Evolutionary conservation across 2,797 vertebrate species (phyloP).

Genomic region (Euthynnus affinis): DNA sequence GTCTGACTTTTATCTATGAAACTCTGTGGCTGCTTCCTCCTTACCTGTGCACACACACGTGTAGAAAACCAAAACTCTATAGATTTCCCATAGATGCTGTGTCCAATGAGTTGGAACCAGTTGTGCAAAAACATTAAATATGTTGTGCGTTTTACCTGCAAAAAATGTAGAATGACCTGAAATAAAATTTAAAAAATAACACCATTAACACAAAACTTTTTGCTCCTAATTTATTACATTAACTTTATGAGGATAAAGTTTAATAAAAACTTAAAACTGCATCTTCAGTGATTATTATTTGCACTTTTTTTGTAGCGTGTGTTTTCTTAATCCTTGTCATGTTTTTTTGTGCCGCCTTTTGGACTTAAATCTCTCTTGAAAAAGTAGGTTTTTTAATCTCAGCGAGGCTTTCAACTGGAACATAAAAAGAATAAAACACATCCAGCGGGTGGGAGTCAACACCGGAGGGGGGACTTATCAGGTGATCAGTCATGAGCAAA

Average conservation of each 20-base stretch:
- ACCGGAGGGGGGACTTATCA: slow-evolving; percentile 19
- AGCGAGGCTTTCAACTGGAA: not conserved
- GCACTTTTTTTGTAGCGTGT: not conserved
- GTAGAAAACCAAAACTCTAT: too few species aligned
- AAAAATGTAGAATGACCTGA: too few species aligned
- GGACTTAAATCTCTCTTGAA: not conserved
- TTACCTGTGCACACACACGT: too few species aligned
- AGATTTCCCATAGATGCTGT: too few species aligned
- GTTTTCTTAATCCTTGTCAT: not conserved
- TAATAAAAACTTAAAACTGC: not conserved
- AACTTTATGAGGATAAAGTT: not conserved
- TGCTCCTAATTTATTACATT: not conserved
- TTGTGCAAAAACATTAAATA: too few species aligned
- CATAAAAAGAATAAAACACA: not conserved
- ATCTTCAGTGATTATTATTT: not conserved
- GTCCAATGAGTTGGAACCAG: too few species aligned
- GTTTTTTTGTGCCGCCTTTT: not conserved
- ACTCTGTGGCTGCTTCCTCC: too few species aligned
- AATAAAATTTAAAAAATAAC: too few species aligned
- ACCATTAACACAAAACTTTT: too few species aligned
- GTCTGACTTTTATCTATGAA: too few species aligned
- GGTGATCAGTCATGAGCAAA: slow-evolving; percentile 33
- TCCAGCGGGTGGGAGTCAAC: slow-evolving; percentile 3
- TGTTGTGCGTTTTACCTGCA: too few species aligned
- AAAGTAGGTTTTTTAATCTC: not conserved